phyloP scores from a whole-genome alignment of 2,113 vertebrate species.

The Xyrauchen texanus region DNA sequence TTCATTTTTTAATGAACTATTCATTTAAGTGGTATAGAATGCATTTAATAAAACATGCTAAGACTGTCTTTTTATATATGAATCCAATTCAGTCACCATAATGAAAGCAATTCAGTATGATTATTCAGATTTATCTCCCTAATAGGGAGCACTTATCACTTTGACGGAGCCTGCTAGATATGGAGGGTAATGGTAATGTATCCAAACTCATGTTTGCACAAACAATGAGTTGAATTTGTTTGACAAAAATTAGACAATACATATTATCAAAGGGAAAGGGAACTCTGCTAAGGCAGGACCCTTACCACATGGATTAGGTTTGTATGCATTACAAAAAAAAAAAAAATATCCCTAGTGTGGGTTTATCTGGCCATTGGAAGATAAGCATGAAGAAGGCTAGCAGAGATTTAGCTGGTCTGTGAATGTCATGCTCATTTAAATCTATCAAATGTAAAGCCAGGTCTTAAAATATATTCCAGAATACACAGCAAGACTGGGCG shows the following conservation, averaged over 20 bases:
- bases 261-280: background rate
- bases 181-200: slow-evolving; percentile 10
- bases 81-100: slow-evolving; percentile 10
- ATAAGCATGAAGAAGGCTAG: slow-evolving; percentile 61
- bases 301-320: slow-evolving; percentile 49
- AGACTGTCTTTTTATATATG: slow-evolving; percentile 37
- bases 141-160: slow-evolving; percentile 40
- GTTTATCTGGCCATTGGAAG: slow-evolving; percentile 70
- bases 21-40: background rate
- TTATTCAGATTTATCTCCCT: slow-evolving; percentile 36
- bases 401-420: slow-evolving; percentile 59
- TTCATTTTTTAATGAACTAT: background rate
- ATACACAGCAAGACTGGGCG: slow-evolving; percentile 55
- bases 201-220: background rate
- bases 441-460: slow-evolving; percentile 71
- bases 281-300: background rate
- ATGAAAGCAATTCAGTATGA: slow-evolving; percentile 36
- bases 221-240: background rate
- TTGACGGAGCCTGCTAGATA: background rate
- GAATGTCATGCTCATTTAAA: slow-evolving; percentile 68
- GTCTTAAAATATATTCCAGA: slow-evolving; percentile 66
- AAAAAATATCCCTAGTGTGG: slow-evolving; percentile 43
- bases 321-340: slow-evolving; percentile 32
- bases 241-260: background rate
- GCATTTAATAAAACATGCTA: slow-evolving; percentile 8